Evolutionary conservation across 2,797 vertebrate genomes (phyloP).

Genomic region (Argentina silus): DNA sequence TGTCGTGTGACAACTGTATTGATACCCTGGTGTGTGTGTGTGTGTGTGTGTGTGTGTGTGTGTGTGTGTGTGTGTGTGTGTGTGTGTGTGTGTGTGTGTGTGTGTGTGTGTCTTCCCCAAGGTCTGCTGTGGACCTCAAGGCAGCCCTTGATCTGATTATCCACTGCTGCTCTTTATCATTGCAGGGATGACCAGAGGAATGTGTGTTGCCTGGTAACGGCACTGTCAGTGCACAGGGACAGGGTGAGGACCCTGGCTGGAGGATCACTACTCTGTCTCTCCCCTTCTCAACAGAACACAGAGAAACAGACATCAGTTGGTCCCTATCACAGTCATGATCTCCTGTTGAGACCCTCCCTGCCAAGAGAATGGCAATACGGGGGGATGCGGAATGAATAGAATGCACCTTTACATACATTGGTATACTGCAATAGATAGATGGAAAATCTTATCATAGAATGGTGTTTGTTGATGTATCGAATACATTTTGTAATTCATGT

Average conservation of each 20-base stretch:
- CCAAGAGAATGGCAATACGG: neutral
- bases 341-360: neutral
- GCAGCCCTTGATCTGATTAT: slow-evolving; percentile 29
- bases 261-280: slow-evolving; percentile 4
- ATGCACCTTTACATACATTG: too few species aligned
- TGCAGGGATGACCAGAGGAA: slow-evolving; percentile 31
- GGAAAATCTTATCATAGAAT: too few species aligned
- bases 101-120: neutral
- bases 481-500: too few species aligned
- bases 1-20: too few species aligned
- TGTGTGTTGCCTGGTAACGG: slow-evolving; percentile 65
- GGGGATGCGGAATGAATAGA: neutral
- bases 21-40: neutral
- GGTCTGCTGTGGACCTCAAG: neutral
- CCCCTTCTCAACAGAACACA: neutral
- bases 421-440: too few species aligned
- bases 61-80: neutral
- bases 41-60: neutral
- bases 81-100: neutral
- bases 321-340: neutral
- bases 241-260: slow-evolving; percentile 4
- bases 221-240: slow-evolving; percentile 38
- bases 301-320: neutral
- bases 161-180: slow-evolving; percentile 22
- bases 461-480: too few species aligned